Conservation (phyloP, 2,113 vertebrate species). For the Poeciliopsis prolifica region DNA sequence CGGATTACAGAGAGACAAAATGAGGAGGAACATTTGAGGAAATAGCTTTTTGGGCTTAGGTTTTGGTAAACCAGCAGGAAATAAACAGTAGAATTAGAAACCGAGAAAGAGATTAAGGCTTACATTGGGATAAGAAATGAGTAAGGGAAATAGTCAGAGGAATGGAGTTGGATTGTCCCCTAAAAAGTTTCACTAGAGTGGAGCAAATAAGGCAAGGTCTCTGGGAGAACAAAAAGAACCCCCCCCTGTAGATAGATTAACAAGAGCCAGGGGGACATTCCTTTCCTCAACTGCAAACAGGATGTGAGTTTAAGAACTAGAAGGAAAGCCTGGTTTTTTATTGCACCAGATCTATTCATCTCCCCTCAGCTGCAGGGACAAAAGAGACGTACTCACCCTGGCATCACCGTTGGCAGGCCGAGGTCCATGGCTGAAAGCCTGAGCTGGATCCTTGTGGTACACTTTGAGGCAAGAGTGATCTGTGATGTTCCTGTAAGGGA, state of each 20-base stretch:
- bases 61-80: conserved; percentile 65
- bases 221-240: conserved; percentile 63
- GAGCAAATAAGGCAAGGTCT: conserved; percentile 34
- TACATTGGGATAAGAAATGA: conserved; percentile 42
- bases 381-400: conserved; percentile 85
- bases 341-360: conserved; percentile 11
- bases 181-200: conserved; percentile 48
- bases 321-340: conserved; percentile 5
- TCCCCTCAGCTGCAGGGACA: conserved; percentile 30
- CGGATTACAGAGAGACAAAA: conserved; percentile 56
- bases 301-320: conserved; percentile 40
- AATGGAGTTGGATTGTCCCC: conserved; percentile 54
- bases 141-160: conserved; percentile 38
- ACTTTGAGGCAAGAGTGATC: conserved; percentile 97
- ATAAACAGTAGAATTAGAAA: conserved; percentile 50
- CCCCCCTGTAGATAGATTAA: conserved; percentile 66
- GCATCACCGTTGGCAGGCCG: conserved; percentile 89
- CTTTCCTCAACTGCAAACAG: conserved; percentile 56
- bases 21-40: conserved; percentile 51
- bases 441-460: conserved; percentile 97
- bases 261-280: conserved; percentile 68
- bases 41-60: conserved; percentile 41
- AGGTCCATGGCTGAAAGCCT: conserved; percentile 90
- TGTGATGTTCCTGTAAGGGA: conserved; percentile 91
- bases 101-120: conserved; percentile 46